phyloP scores from a whole-genome alignment of 2,888 invertebrate species.

The Argyresthia albistria region DNA sequence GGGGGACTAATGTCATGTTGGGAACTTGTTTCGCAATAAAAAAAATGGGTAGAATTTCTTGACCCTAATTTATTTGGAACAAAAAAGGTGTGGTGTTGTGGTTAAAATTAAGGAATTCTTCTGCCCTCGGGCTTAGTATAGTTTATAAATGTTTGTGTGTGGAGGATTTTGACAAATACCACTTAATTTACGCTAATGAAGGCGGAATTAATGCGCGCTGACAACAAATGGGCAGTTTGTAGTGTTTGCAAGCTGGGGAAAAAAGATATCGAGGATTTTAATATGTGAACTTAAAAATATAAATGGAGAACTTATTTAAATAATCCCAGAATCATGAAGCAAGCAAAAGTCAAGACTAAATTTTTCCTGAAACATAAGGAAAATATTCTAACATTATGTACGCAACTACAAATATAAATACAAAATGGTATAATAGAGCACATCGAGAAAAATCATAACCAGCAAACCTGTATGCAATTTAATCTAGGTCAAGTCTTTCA shows the following conservation, averaged over 20 bases:
- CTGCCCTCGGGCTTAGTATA: conserved; percentile 15
- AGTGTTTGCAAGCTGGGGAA: conserved; percentile 23
- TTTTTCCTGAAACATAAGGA: too few relatives aligned
- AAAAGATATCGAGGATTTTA: conserved; percentile 7
- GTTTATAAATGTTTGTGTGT: conserved; percentile 21
- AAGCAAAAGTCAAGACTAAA: too few relatives aligned
- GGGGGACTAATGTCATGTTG: conserved; percentile 28
- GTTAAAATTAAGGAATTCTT: conserved; percentile 36
- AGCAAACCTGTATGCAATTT: background rate
- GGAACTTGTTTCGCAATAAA: conserved; percentile 29
- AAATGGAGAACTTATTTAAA: background rate
- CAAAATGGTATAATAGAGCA: too few relatives aligned
- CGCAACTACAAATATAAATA: too few relatives aligned
- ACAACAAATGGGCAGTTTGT: conserved; percentile 37
- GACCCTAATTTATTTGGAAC: conserved; percentile 18
- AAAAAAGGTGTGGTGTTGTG: conserved; percentile 21
- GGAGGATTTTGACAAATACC: conserved; percentile 65
- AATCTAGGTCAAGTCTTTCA: background rate
- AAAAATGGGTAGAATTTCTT: conserved; percentile 25
- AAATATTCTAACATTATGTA: too few relatives aligned
- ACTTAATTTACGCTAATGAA: conserved; percentile 70
- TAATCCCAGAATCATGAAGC: too few relatives aligned
- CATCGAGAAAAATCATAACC: background rate
- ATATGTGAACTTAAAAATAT: background rate
- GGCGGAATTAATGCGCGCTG: conserved; percentile 53